Evolutionary conservation across 2,113 vertebrate species (phyloP), one percentile per base, ranked within the genome.

Genomic region (Cyanoramphus novaezelandiae): DNA sequence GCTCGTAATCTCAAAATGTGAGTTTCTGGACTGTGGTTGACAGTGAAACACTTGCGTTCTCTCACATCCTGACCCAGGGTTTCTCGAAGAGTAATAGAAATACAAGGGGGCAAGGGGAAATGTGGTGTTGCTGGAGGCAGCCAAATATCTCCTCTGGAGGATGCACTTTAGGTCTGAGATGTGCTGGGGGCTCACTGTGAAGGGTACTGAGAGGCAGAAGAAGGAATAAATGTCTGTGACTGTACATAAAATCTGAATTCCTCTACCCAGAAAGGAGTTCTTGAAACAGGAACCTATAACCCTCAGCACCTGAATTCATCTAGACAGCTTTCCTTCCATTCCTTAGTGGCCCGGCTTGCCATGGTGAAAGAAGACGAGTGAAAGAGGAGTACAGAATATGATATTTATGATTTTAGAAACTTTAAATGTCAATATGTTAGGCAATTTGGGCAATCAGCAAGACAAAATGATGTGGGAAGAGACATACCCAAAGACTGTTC

Each of bases 71-170:
- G 41, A 60, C 35, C 64, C 39, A 70, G 33, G 4, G 6, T 57
- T 88, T 91, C 53, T 80, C 77, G 71, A 91, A 78, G 31, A 90
- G 31, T 60, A 92, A 39, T 39, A 93, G 80, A 81, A 93, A 78
- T 49, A 33, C 0, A 3, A 64, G 39, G 14, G 17, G n/a, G 17
- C 27, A 92, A 78, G 70, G 35, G 55, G 55, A 83, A 24, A 33
- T 69, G 28, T 59, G 29, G 9, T 82, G 41, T 41, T 78, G 28
- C 50, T 75, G 33, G 19, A 18, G n/a, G 29, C n/a, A 83, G 64
- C 83, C n/a, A 79, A 43, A 83, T 5, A 31, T 55, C 63, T 83
- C 41, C 53, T 69, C 28, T 69, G 46, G 49, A 78, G 43, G 20
- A 74, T 52, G 37, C 15, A 20, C 0, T 0, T 44, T n/a, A 63